Conservation (phyloP, 2,113 vertebrate genomes). For the Benitochromis conjunctus region DNA sequence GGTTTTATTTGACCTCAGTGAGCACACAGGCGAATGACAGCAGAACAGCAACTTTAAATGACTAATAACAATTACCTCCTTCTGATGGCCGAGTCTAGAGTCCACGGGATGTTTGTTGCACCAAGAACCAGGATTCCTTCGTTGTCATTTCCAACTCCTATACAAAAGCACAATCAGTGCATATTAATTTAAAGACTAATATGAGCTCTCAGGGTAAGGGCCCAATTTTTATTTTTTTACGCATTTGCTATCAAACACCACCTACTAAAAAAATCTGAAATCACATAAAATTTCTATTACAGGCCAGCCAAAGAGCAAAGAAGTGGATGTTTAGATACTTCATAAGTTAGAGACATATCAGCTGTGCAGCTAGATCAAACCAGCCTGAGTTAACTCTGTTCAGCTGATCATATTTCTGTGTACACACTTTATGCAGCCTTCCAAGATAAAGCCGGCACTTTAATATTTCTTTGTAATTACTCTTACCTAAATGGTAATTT, state of each 20-base stretch:
- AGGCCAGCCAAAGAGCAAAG: not conserved
- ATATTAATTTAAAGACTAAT: not conserved
- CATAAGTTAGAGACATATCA: not conserved
- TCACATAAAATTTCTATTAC: not conserved
- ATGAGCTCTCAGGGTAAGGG: not conserved
- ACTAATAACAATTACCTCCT: constrained; percentile 78
- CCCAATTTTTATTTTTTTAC: not conserved
- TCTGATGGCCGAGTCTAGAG: constrained; percentile 96
- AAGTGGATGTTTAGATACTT: not conserved
- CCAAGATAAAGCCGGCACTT: not conserved
- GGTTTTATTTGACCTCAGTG: not conserved
- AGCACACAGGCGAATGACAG: not conserved
- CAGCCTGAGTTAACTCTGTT: not conserved
- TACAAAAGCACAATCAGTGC: not conserved
- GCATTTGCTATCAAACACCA: not conserved
- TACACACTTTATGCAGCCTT: not conserved
- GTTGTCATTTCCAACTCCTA: constrained; percentile 94
- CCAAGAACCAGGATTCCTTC: constrained; percentile 96
- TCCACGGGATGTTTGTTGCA: constrained; percentile 98
- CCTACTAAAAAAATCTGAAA: not conserved
- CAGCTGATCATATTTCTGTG: not conserved
- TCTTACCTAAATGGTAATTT: not conserved
- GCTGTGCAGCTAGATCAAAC: not conserved
- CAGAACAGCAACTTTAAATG: not conserved
- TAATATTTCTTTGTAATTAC: not conserved